These are phyloP conservation scores for Rallus crepitans DNA, from an alignment of 2,797 vertebrate species.

Conservation along the genomic window DNA sequence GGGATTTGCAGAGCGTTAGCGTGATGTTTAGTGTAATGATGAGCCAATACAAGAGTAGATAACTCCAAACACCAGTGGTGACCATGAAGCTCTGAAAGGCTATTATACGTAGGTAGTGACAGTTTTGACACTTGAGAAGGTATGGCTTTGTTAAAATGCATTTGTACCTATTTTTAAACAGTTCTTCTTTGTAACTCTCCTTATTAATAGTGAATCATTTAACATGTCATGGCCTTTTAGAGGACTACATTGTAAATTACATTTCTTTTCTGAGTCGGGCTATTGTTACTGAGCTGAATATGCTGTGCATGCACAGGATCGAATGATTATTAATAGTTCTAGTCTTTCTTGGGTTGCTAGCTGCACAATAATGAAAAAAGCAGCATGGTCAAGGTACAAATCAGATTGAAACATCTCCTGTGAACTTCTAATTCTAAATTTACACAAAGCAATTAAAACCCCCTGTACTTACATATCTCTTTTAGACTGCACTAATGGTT, in stretches of 20 bases:
- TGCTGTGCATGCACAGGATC: constrained; percentile 54
- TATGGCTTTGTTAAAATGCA: not conserved
- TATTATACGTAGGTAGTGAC: not conserved
- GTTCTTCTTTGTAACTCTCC: not conserved
- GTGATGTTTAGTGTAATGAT: not conserved
- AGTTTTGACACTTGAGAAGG: not conserved
- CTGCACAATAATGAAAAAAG: constrained; percentile 43
- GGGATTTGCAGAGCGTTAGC: not conserved
- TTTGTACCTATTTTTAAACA: not conserved
- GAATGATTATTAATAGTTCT: constrained; percentile 57
- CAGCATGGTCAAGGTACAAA: constrained; percentile 56
- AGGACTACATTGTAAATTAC: not conserved
- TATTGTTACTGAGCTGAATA: constrained; percentile 17
- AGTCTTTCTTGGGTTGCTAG: constrained; percentile 13
- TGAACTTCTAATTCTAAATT: constrained; percentile 47
- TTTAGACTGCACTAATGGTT: constrained; percentile 38
- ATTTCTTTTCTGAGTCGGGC: not conserved
- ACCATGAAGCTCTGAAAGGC: not conserved
- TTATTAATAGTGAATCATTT: constrained; percentile 6
- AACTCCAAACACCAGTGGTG: not conserved
- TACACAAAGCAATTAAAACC: constrained; percentile 32
- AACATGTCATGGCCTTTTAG: not conserved
- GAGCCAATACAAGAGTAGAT: not conserved
- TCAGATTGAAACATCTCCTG: constrained; percentile 43
- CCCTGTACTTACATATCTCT: constrained; percentile 1